A percentile compares a stretch with the other conserved stretches of the same genome.
Conservation (phyloP, 2,797 vertebrate genomes). For the Merluccius polli region DNA sequence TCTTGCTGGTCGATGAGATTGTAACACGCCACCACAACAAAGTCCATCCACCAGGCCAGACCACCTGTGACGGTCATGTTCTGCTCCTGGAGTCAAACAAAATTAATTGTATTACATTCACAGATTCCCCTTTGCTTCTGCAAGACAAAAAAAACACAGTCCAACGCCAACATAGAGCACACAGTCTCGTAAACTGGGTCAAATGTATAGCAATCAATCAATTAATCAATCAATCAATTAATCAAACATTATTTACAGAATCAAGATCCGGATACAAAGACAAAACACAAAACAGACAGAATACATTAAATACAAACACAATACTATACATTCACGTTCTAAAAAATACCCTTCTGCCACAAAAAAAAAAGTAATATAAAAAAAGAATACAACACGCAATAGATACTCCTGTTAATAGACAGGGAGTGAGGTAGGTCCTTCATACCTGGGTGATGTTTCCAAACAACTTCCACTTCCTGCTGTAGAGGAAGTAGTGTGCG, state of each 20-base stretch:
- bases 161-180: background rate
- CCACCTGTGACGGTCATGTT: constrained; percentile 97
- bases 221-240: too few relatives aligned
- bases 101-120: background rate
- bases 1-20: constrained; percentile 92
- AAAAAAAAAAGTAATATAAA: too few relatives aligned
- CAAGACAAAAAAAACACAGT: background rate
- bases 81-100: constrained; percentile 80
- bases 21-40: constrained; percentile 94
- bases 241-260: too few relatives aligned
- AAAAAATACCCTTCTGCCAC: too few relatives aligned
- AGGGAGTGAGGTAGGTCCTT: background rate
- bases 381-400: too few relatives aligned
- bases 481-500: constrained; percentile 95
- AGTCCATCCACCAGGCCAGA: constrained; percentile 97
- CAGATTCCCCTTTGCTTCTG: background rate
- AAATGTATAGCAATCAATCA: too few relatives aligned
- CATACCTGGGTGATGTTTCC: constrained; percentile 96
- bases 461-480: constrained; percentile 98
- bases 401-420: too few relatives aligned
- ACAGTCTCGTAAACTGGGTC: background rate
- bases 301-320: too few relatives aligned
- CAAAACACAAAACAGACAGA: too few relatives aligned
- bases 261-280: too few relatives aligned
- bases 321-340: too few relatives aligned